These are phyloP conservation scores for Diplodus sargus DNA, from an alignment of 2,797 vertebrate genomes.

Conservation along the genomic window DNA sequence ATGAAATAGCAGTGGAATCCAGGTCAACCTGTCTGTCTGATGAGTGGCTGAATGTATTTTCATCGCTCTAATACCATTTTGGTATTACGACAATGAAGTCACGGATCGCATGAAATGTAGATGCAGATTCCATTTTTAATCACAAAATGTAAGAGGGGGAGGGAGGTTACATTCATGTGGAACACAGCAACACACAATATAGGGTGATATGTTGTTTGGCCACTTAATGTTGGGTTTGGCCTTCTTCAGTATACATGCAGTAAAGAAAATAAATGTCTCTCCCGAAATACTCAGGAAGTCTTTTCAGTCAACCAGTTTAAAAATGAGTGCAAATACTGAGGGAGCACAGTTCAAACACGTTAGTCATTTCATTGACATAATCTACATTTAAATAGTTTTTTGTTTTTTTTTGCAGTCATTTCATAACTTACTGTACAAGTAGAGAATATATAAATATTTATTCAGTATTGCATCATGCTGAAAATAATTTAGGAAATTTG, in stretches of 20 bases:
- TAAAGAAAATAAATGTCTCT: slow-evolving; percentile 42
- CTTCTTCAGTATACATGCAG: slow-evolving; percentile 60
- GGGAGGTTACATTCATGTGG: slow-evolving; percentile 56
- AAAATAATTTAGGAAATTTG: slow-evolving; percentile 21
- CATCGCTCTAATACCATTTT: slow-evolving; percentile 27
- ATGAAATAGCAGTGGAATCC: slow-evolving; percentile 34
- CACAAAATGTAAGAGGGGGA: slow-evolving; percentile 44
- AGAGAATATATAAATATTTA: slow-evolving; percentile 30
- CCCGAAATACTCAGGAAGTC: slow-evolving; percentile 14
- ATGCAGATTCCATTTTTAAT: slow-evolving; percentile 66
- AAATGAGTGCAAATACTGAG: slow-evolving; percentile 46
- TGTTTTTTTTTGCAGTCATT: slow-evolving; percentile 35
- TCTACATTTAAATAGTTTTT: not conserved
- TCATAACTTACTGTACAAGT: slow-evolving; percentile 40
- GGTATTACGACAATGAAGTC: slow-evolving; percentile 40
- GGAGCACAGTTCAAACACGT: slow-evolving; percentile 43
- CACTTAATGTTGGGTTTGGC: slow-evolving; percentile 26
- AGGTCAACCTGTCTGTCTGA: slow-evolving; percentile 53
- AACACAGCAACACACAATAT: slow-evolving; percentile 49
- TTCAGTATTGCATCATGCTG: slow-evolving; percentile 64
- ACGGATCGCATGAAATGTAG: slow-evolving; percentile 21
- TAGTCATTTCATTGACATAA: slow-evolving; percentile 20
- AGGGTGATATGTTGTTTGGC: slow-evolving; percentile 39
- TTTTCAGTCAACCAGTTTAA: slow-evolving; percentile 22
- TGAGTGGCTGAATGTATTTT: slow-evolving; percentile 36